Percentiles rank a stretch among this genome's conserved stretches.
Conservation (phyloP, 2,888 invertebrate genomes). For the Tillus elongatus region DNA sequence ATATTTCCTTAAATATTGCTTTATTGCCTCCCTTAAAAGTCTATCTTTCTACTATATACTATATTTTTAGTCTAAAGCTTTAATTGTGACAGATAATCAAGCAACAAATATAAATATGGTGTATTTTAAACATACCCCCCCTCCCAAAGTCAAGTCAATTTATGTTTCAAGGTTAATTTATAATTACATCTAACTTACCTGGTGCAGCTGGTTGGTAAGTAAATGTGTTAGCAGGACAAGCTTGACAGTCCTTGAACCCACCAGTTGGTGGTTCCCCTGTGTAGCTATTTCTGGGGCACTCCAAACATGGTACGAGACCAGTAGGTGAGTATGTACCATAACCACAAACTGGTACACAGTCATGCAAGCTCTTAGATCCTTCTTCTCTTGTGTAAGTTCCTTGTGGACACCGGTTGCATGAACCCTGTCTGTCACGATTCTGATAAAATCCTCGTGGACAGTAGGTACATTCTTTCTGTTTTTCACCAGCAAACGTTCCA, state of each 20-base stretch:
- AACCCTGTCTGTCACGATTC: slow-evolving; percentile 81
- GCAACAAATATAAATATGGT: too few species aligned
- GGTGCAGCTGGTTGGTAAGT: slow-evolving; percentile 89
- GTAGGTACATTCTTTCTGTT: slow-evolving; percentile 82
- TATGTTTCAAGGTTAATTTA: too few species aligned
- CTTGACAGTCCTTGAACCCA: slow-evolving; percentile 88
- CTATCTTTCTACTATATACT: too few species aligned
- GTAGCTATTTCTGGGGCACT: slow-evolving; percentile 88
- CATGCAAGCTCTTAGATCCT: slow-evolving; percentile 76
- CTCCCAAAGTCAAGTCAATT: too few species aligned
- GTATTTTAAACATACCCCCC: too few species aligned
- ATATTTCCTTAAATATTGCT: too few species aligned
- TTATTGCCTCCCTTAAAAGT: too few species aligned
- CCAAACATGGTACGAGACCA: slow-evolving; percentile 85
- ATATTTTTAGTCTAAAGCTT: too few species aligned
- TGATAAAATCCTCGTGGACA: slow-evolving; percentile 92
- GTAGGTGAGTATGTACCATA: slow-evolving; percentile 94
- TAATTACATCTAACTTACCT: too few species aligned
- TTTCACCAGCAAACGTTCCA: slow-evolving; percentile 85
- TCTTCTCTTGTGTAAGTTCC: slow-evolving; percentile 89
- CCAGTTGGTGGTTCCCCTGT: slow-evolving; percentile 80
- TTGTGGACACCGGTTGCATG: slow-evolving; percentile 81
- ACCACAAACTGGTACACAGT: slow-evolving; percentile 90
- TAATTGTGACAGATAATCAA: too few species aligned
- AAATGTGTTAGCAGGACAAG: slow-evolving; percentile 81